phyloP scores from a whole-genome alignment of 2,797 vertebrate species.

The Dermochelys coriacea region DNA sequence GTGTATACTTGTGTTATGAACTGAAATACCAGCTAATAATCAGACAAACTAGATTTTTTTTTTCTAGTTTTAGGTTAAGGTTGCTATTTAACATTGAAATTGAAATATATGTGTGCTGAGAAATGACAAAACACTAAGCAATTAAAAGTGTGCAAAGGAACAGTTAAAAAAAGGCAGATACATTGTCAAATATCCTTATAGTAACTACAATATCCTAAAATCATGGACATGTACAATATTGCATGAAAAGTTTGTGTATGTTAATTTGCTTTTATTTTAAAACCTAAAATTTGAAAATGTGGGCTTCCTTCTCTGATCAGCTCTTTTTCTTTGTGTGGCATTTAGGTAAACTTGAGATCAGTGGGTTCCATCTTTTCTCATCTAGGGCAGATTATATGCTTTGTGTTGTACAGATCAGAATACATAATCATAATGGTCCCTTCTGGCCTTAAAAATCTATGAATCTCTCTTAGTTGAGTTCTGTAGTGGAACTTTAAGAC shows the following conservation, averaged over 20 bases:
- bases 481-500: neutral
- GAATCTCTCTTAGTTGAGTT: neutral
- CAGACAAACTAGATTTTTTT: neutral
- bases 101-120: conserved; percentile 1
- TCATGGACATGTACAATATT: neutral
- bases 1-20: neutral
- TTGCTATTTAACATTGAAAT: neutral
- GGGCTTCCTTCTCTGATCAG: neutral
- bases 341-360: neutral
- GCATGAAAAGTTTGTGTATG: neutral
- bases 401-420: neutral
- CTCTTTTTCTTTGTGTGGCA: neutral
- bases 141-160: neutral
- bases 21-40: neutral
- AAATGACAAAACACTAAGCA: neutral
- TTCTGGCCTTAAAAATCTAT: neutral
- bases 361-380: neutral
- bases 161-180: neutral
- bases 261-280: conserved; percentile 8
- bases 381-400: neutral
- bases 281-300: neutral
- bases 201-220: neutral
- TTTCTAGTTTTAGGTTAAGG: neutral
- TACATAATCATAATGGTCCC: neutral
- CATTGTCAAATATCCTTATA: neutral